phyloP scores from a whole-genome alignment of 2,888 invertebrate genomes.

The Gymnocheta viridis region DNA sequence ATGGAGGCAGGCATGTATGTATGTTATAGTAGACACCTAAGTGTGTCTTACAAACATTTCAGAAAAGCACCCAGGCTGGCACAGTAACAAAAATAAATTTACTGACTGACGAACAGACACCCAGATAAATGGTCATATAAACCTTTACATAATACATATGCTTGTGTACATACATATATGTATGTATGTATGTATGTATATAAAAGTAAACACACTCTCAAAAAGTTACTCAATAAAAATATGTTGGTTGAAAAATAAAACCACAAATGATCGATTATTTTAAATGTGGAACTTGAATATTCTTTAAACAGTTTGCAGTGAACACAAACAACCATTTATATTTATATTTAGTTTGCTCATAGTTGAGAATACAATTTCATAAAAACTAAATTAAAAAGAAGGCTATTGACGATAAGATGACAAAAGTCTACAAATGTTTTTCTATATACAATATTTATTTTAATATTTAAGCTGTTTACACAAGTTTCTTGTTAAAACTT shows the following conservation, averaged over 20 bases:
- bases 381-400: neutral
- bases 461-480: constrained; percentile 41
- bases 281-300: constrained; percentile 11
- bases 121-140: neutral
- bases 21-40: constrained; percentile 8
- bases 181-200: neutral
- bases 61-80: neutral
- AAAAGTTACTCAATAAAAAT: constrained; percentile 12
- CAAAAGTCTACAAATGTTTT: constrained; percentile 30
- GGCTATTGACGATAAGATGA: constrained; percentile 15
- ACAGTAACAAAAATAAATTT: constrained; percentile 24
- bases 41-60: constrained; percentile 23
- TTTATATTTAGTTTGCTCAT: neutral
- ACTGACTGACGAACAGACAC: neutral
- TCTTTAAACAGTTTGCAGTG: neutral
- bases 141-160: neutral
- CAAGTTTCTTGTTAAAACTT: constrained; percentile 41
- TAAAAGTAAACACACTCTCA: neutral
- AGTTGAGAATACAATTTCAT: neutral
- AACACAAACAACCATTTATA: neutral
- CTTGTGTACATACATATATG: neutral
- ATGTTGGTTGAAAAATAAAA: constrained; percentile 19
- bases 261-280: constrained; percentile 38
- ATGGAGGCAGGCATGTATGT: too few species aligned
- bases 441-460: constrained; percentile 22